These are phyloP conservation scores for Cydia splendana DNA, from an alignment of 1,140 invertebrate species.

Conservation along the genomic window DNA sequence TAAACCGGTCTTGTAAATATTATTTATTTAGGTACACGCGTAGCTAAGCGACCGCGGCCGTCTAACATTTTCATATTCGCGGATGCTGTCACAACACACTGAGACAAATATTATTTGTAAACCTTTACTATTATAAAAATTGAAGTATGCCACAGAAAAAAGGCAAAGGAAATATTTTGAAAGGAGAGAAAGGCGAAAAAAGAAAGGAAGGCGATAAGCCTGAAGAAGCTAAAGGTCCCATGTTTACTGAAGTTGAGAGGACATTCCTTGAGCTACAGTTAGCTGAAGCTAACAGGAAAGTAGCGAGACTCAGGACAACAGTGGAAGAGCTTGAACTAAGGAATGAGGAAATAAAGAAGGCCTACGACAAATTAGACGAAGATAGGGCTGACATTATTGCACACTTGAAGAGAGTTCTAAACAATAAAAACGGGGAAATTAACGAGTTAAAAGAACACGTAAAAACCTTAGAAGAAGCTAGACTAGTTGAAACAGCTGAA, in stretches of 20 bases:
- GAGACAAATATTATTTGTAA: background rate
- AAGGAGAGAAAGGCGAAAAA: constrained; percentile 38
- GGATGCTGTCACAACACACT: constrained; percentile 24
- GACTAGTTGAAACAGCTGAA: constrained; percentile 83
- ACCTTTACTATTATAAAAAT: constrained; percentile 30
- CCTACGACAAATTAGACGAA: constrained; percentile 86
- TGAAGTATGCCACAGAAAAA: constrained; percentile 73
- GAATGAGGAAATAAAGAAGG: constrained; percentile 83
- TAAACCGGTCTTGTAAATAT: background rate
- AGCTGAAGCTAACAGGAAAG: constrained; percentile 87
- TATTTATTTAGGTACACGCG: background rate
- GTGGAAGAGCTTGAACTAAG: constrained; percentile 87
- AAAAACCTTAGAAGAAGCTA: constrained; percentile 84
- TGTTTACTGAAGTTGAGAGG: constrained; percentile 81
- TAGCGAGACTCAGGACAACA: constrained; percentile 84
- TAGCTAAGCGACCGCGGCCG: constrained; percentile 34
- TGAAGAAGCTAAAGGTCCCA: constrained; percentile 70
- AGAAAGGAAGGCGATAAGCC: constrained; percentile 79
- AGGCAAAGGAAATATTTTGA: background rate
- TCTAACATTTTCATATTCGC: constrained; percentile 45
- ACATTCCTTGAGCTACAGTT: constrained; percentile 91
- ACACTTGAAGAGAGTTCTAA: constrained; percentile 87
- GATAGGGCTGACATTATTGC: constrained; percentile 92
- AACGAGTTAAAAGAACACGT: constrained; percentile 88
- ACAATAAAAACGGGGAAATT: constrained; percentile 88